Evolutionary conservation across 2,797 vertebrate genomes (phyloP).

Genomic region (Onychomys torridus): DNA sequence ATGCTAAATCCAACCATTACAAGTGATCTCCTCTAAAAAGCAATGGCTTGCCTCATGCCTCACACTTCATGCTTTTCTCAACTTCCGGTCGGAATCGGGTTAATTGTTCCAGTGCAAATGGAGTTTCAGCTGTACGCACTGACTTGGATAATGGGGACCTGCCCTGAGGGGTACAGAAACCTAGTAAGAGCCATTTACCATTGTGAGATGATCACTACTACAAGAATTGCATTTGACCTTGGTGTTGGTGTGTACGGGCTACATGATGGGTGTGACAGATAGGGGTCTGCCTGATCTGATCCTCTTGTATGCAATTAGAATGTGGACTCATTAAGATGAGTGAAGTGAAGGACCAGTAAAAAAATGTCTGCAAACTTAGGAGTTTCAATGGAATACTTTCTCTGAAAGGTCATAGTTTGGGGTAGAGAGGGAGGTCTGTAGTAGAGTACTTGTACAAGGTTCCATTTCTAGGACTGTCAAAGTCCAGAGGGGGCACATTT

Average conservation of each 20-base stretch:
- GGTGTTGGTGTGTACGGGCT: background rate
- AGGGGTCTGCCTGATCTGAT: background rate
- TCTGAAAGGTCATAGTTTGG: background rate
- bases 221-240: background rate
- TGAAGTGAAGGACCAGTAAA: background rate
- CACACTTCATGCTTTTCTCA: background rate
- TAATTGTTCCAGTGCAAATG: background rate
- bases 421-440: no score
- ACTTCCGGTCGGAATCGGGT: background rate
- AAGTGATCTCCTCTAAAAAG: background rate
- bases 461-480: background rate
- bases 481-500: no score
- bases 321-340: background rate
- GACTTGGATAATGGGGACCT: conserved; percentile 30
- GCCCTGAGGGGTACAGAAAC: background rate
- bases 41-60: background rate
- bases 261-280: background rate
- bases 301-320: background rate
- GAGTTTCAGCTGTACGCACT: background rate
- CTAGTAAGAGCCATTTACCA: background rate
- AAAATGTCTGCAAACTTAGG: background rate
- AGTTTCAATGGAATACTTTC: background rate
- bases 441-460: background rate
- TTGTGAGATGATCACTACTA: background rate
- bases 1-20: background rate